Evolutionary conservation across 2,797 vertebrate genomes (phyloP).

Genomic region (Sebastes goodei): DNA sequence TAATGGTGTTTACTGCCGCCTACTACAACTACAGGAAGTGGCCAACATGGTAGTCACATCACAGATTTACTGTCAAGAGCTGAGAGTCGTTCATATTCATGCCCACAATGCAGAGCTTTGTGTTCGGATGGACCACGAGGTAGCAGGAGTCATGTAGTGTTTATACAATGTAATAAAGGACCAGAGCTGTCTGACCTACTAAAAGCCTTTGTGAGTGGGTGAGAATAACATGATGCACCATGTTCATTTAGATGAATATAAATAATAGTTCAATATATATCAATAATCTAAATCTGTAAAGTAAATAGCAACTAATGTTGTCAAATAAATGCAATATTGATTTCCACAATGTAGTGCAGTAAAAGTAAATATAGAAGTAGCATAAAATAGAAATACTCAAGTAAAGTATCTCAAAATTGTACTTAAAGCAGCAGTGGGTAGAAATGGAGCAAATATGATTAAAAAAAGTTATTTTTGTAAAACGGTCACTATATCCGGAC

Average conservation of each 20-base stretch:
- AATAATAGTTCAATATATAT: too few species aligned
- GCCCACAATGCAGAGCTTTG: slow-evolving; percentile 7
- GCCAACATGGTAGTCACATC: not conserved
- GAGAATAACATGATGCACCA: not conserved
- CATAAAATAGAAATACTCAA: too few species aligned
- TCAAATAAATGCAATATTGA: too few species aligned
- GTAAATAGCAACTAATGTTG: too few species aligned
- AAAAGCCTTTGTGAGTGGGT: not conserved
- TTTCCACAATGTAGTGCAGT: too few species aligned
- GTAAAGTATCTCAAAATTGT: too few species aligned
- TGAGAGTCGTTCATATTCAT: not conserved
- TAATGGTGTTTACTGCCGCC: not conserved
- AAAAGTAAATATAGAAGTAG: too few species aligned
- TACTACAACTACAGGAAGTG: not conserved
- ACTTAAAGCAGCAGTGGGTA: too few species aligned
- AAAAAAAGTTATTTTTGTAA: too few species aligned
- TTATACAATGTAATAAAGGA: not conserved
- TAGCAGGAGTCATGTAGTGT: slow-evolving; percentile 19
- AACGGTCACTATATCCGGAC: too few species aligned
- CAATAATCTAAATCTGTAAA: too few species aligned
- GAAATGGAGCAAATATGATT: too few species aligned
- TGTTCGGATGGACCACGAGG: not conserved
- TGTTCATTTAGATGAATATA: not conserved
- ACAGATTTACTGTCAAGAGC: not conserved
- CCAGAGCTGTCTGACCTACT: not conserved